Evolutionary conservation across 2,888 invertebrate genomes (phyloP), one percentile per base, ranked within the genome.

Genomic region (Rhaphigaster nebulosa): DNA sequence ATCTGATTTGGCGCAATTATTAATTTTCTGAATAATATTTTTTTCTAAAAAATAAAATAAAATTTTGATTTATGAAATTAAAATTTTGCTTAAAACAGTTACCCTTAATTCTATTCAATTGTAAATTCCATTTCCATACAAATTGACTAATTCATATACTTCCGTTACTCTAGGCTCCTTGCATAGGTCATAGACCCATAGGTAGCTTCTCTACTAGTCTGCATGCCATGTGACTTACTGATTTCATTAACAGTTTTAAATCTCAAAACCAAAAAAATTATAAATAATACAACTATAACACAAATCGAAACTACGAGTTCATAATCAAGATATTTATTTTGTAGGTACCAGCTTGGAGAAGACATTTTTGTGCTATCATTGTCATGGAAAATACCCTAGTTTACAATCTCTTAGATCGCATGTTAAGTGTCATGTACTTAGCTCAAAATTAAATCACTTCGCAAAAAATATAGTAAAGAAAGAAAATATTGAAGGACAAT

Each of bases 281-380:
- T n/a, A n/a, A 26, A 56, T 56, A n/a, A 23, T 60, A 3, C 10
- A 60, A 60, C n/a, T 60, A n/a, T n/a, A n/a, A 60, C 10, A 13
- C 13, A 0, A 60, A 56, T 56, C 60, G 12, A 60, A n/a, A n/a
- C 60, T 60, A 60, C n/a, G n/a, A 4, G 18, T 65, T 65, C 18
- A 20, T 76, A 76, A 76, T 76, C 70, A 23, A 38, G 23, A 76
- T 76, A 38, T 76, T 76, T 76, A 76, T 76, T 76, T 76, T 76
- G 34, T 76, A 76, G 70, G 70, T 38, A 38, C 70, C 70, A 38
- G 38, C 20, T 38, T 38, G 70, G 70, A 23, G 38, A 23, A 76
- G 23, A 10, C 6, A 76, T 76, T 76, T 76, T 76, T 12, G 6
- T 76, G 70, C 70, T 38, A 20, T 34, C 38, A 76, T 76, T 76